Conservation (phyloP, 2,888 invertebrate genomes). For the Ichneumon xanthorius region DNA sequence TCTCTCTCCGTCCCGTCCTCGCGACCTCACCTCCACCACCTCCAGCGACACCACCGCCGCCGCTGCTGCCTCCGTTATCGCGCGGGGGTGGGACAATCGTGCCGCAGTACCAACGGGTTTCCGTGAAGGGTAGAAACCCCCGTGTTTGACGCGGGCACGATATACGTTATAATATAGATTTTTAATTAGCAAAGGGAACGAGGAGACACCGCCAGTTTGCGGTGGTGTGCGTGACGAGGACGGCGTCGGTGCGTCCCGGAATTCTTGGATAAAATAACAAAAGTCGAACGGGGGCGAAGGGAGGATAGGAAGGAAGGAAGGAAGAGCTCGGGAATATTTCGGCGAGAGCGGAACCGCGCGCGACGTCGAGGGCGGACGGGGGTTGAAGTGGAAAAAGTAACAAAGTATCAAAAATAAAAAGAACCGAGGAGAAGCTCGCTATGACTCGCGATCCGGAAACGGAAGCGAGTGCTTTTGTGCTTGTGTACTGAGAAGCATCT, state of each 20-base stretch:
- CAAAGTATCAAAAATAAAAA: not conserved
- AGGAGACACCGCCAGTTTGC: conserved; percentile 12
- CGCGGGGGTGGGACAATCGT: conserved; percentile 72
- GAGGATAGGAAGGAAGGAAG: not conserved
- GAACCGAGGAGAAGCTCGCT: not conserved
- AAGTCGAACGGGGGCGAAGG: not conserved
- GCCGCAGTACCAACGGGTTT: conserved; percentile 80
- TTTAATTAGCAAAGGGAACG: conserved; percentile 61
- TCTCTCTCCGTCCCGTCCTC: conserved; percentile 42
- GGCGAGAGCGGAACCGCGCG: conserved; percentile 11
- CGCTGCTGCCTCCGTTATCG: conserved; percentile 61
- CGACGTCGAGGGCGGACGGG: not conserved
- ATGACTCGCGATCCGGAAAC: conserved; percentile 18
- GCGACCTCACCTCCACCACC: conserved; percentile 60
- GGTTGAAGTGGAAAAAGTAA: not conserved
- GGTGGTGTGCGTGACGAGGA: not conserved
- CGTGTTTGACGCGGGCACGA: conserved; percentile 55
- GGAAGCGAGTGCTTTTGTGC: conserved; percentile 16
- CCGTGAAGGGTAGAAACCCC: conserved; percentile 75
- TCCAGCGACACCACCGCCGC: conserved; percentile 43
- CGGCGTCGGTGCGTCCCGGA: not conserved
- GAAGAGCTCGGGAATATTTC: conserved; percentile 18
- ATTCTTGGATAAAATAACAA: conserved; percentile 8
- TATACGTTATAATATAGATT: conserved; percentile 66
- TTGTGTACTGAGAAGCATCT: not conserved